A percentile compares a stretch with the other conserved stretches of the same genome.
phyloP scores from a whole-genome alignment of 2,888 invertebrate genomes.

The Mayetiola destructor region DNA sequence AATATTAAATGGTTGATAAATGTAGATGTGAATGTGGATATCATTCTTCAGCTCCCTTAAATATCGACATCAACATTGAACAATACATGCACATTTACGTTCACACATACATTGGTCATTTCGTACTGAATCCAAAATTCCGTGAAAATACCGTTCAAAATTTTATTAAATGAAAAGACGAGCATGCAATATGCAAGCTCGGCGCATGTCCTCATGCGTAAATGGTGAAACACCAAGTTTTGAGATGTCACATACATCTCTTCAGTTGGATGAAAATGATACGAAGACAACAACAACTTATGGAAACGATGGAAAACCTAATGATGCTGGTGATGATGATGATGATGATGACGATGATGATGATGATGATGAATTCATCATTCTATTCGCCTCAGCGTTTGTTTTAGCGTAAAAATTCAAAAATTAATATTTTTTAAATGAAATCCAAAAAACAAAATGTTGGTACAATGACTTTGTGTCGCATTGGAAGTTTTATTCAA shows the following conservation, averaged over 20 bases:
- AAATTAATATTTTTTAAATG: neutral
- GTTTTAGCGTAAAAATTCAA: too few species aligned
- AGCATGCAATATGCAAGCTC: neutral
- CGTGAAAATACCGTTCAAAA: neutral
- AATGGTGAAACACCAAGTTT: neutral
- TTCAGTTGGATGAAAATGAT: neutral
- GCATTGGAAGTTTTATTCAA: neutral
- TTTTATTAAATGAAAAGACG: neutral
- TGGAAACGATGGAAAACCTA: neutral
- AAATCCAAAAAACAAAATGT: neutral
- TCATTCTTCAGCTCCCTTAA: neutral
- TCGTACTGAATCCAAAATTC: neutral
- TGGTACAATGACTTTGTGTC: neutral
- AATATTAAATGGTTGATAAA: neutral
- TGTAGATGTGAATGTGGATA: neutral
- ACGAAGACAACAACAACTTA: neutral
- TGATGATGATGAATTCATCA: neutral
- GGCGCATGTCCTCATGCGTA: conserved; percentile 12
- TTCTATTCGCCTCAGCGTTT: too few species aligned
- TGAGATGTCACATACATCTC: conserved; percentile 11
- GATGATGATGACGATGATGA: neutral
- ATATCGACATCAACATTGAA: neutral
- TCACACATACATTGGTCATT: neutral
- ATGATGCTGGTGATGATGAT: neutral
- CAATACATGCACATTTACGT: neutral